These are phyloP conservation scores for Rhadinocentrus ornatus DNA, from an alignment of 2,797 vertebrate genomes.

Conservation along the genomic window DNA sequence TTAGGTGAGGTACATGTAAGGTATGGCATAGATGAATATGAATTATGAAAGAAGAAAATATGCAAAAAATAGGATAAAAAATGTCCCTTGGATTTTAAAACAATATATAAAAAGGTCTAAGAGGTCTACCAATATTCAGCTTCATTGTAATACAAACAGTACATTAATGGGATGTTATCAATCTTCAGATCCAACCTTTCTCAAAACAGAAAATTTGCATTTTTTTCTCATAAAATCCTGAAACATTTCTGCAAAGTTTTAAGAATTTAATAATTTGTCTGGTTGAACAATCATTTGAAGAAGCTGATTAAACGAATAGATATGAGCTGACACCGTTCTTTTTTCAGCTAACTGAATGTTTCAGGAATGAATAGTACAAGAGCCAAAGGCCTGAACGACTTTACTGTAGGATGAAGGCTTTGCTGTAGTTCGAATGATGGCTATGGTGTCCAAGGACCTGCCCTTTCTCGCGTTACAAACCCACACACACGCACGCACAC, in stretches of 20 bases:
- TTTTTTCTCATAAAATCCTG: background rate
- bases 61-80: background rate
- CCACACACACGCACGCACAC: slow-evolving; percentile 38
- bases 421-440: slow-evolving; percentile 38
- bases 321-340: slow-evolving; percentile 41
- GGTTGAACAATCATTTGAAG: slow-evolving; percentile 5
- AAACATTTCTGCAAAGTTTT: background rate
- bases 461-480: slow-evolving; percentile 71
- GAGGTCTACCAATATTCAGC: background rate
- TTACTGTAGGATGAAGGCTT: slow-evolving; percentile 39
- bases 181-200: no score
- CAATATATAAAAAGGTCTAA: background rate
- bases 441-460: slow-evolving; percentile 47
- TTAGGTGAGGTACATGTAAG: background rate
- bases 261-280: slow-evolving; percentile 4
- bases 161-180: no score
- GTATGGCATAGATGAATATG: background rate
- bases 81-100: background rate
- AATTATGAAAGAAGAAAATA: background rate
- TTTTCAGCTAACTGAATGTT: slow-evolving; percentile 18
- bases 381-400: slow-evolving; percentile 19
- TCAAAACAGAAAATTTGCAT: background rate
- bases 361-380: slow-evolving; percentile 26
- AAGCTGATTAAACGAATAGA: slow-evolving; percentile 45
- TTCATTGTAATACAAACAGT: no score